Evolutionary conservation across 2,888 invertebrate genomes (phyloP).

Genomic region (Exephanes ischioxanthus): DNA sequence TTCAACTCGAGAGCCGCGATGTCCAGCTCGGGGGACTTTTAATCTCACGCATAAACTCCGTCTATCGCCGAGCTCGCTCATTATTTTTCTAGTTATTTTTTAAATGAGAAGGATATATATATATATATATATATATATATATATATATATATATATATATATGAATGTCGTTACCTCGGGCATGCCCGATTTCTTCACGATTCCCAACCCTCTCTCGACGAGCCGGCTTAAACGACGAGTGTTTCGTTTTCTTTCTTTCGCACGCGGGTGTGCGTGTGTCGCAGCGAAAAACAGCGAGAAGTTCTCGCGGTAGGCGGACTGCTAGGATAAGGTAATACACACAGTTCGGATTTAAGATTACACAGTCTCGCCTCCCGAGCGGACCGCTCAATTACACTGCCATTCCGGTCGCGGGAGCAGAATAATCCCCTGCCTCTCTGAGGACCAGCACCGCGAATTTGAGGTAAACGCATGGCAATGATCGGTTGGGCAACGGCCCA

Average conservation of each 20-base stretch:
- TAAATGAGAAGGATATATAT: slow-evolving; percentile 9
- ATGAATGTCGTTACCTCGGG: background rate
- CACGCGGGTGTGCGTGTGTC: background rate
- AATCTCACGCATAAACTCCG: slow-evolving; percentile 52
- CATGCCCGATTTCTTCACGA: slow-evolving; percentile 34
- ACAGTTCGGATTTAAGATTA: slow-evolving; percentile 16
- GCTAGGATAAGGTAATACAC: background rate
- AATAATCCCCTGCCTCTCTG: background rate
- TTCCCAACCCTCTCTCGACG: background rate
- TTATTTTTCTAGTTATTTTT: slow-evolving; percentile 53
- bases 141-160: too few species aligned
- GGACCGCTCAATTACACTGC: background rate
- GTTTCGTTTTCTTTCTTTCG: slow-evolving; percentile 12
- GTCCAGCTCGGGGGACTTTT: slow-evolving; percentile 44
- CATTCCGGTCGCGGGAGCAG: too few species aligned
- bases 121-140: too few species aligned
- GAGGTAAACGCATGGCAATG: background rate
- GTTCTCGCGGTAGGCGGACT: slow-evolving; percentile 26
- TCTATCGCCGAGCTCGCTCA: slow-evolving; percentile 23
- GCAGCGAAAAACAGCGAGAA: slow-evolving; percentile 14
- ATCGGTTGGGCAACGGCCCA: slow-evolving; percentile 39
- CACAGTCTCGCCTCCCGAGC: slow-evolving; percentile 1
- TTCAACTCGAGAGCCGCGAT: slow-evolving; percentile 54
- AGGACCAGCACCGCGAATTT: background rate
- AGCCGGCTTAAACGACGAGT: background rate